Percentiles rank a stretch among this genome's conserved stretches.
These are phyloP conservation scores for Pipa parva DNA, from an alignment of 2,113 vertebrate species.

Conservation along the genomic window DNA sequence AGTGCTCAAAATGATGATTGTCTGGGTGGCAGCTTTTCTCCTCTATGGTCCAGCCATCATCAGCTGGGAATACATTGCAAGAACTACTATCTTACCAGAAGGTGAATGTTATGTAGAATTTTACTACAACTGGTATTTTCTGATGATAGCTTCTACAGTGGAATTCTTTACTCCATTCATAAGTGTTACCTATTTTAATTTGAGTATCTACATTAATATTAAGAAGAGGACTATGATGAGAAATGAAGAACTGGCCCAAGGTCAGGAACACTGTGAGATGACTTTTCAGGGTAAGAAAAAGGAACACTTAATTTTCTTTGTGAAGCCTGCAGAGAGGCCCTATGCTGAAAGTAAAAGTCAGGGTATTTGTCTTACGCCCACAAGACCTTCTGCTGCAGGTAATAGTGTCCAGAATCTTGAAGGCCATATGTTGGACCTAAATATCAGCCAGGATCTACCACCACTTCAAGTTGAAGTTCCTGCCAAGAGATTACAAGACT, in stretches of 20 bases:
- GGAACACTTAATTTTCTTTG: slow-evolving; percentile 53
- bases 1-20: slow-evolving; percentile 60
- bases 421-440: slow-evolving; percentile 39
- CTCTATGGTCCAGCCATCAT: slow-evolving; percentile 68
- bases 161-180: slow-evolving; percentile 73
- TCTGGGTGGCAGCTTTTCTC: slow-evolving; percentile 67
- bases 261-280: slow-evolving; percentile 48
- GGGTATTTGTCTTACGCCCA: slow-evolving; percentile 34
- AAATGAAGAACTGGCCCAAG: slow-evolving; percentile 42
- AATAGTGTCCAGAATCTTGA: slow-evolving; percentile 37
- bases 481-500: slow-evolving; percentile 40
- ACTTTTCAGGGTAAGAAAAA: slow-evolving; percentile 46
- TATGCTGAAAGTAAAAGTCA: slow-evolving; percentile 31
- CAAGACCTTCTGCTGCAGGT: slow-evolving; percentile 20
- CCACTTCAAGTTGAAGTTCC: slow-evolving; percentile 51
- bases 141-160: slow-evolving; percentile 65
- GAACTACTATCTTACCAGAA: slow-evolving; percentile 57
- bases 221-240: slow-evolving; percentile 55
- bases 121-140: slow-evolving; percentile 72
- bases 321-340: slow-evolving; percentile 47
- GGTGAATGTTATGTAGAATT: slow-evolving; percentile 67
- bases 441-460: slow-evolving; percentile 47
- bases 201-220: slow-evolving; percentile 71
- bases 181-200: slow-evolving; percentile 65
- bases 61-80: slow-evolving; percentile 63